Base-by-base conservation (phyloP, 2,888 invertebrate species). In the Ptilodon capucinus region DNA sequence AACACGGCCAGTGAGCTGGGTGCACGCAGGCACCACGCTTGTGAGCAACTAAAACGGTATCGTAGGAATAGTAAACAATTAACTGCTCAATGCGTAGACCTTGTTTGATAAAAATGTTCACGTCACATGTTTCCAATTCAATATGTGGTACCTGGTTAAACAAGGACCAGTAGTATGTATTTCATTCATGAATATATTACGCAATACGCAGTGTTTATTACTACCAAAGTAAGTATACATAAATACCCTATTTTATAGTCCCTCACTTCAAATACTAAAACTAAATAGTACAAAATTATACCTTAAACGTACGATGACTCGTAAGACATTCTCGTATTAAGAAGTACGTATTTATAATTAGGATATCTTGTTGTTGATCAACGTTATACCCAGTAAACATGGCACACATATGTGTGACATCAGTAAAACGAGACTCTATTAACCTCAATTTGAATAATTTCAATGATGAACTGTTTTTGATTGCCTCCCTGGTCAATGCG, bases 401-500 rank as follows among this genome's bases (percentile, higher is more conserved):
- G 87, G 84, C 74, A 79, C 83, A 83, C 89, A 91, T 85, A 81
- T 89, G 89, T 87, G 86, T 76, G 86, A 85, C 90, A 86, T 81
- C 77, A 83, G 80, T 81, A 77, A 79, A 80, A 83, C 79, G 77
- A 83, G 78, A 81, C 76, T 79, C 85, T 80, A 87, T 89, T 89
- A 89, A 90, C 89, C 90, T 89, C 85, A 82, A 85, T 91, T 86
- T 78, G 74, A 85, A 84, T 86, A 79, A 83, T 82, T 85, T 85
- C 80, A 84, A 85, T 84, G 79, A 80, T 81, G 84, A 82, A 84
- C 80, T 81, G 71, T 84, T 80, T 81, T 77, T 77, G 81, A 84
- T 80, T 80, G 78, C 80, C 77, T 82, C 79, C 81, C 77, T 80
- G 74, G 72, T 77, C 78, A 73, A 74, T 77, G 63, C 74, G 79